Percentiles rank a stretch among this genome's conserved stretches.
These are phyloP conservation scores for Pharmacophagus antenor DNA, from an alignment of 2,888 invertebrate species.

Conservation along the genomic window DNA sequence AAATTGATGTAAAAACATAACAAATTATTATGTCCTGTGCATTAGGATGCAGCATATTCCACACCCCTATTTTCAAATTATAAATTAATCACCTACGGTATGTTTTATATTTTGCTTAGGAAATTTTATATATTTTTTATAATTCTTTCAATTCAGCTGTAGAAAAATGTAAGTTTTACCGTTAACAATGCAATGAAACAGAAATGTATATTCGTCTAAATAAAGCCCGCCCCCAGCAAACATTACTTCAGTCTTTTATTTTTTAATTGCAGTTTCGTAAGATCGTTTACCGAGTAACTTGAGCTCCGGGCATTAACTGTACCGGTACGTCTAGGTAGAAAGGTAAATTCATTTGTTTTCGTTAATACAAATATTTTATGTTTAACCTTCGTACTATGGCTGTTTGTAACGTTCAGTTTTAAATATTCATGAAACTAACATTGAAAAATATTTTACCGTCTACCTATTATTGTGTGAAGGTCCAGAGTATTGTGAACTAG, in stretches of 20 bases:
- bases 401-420: not conserved
- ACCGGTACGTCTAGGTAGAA: not conserved
- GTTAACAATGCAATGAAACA: not conserved
- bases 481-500: no score
- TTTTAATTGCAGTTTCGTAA: constrained; percentile 27
- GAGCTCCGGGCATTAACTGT: constrained; percentile 10
- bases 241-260: constrained; percentile 20
- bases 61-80: no score
- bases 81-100: no score
- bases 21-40: no score
- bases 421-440: no score
- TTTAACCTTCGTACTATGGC: not conserved
- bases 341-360: constrained; percentile 1
- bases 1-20: no score
- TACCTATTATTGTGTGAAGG: no score
- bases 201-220: not conserved
- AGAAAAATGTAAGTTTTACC: not conserved
- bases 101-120: no score
- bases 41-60: no score
- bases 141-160: no score
- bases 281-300: constrained; percentile 21
- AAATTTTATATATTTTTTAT: no score
- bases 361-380: not conserved
- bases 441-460: no score
- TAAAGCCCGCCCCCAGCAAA: not conserved